Percentiles rank a stretch among this genome's conserved stretches.
Evolutionary conservation across 2,888 invertebrate species (phyloP).

Genomic region (Choreutis nemorana): DNA sequence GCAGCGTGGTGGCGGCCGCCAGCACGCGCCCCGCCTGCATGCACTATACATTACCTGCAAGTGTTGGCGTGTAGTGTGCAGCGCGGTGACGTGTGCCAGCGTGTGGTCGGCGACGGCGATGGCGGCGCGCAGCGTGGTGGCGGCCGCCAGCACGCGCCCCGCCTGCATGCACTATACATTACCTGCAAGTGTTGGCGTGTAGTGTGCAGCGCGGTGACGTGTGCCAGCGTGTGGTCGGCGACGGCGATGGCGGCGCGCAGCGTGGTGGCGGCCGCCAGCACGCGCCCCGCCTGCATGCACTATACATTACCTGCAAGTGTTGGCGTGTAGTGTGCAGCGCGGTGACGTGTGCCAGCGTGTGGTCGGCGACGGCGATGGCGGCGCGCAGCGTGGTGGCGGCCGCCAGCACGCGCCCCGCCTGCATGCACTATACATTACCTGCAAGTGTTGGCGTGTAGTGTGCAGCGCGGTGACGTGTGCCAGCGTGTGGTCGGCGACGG

Average conservation of each 20-base stretch:
- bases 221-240: constrained; percentile 78
- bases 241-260: constrained; percentile 68
- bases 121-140: constrained; percentile 69
- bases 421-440: no score
- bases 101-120: constrained; percentile 79
- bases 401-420: constrained; percentile 81
- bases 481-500: constrained; percentile 78
- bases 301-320: constrained; percentile 71
- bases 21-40: constrained; percentile 82
- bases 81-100: constrained; percentile 82
- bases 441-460: constrained; percentile 79
- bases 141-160: constrained; percentile 86
- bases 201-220: constrained; percentile 85
- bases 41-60: no score
- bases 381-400: constrained; percentile 76
- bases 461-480: constrained; percentile 85
- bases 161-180: no score
- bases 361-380: constrained; percentile 75
- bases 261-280: constrained; percentile 85
- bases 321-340: constrained; percentile 81
- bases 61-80: constrained; percentile 80
- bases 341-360: constrained; percentile 81
- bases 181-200: constrained; percentile 78
- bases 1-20: constrained; percentile 80
- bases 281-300: constrained; percentile 80